A percentile compares a stretch with the other conserved stretches of the same genome.
Evolutionary conservation across 2,113 vertebrate genomes (phyloP).

Genomic region (Aramus guarauna): DNA sequence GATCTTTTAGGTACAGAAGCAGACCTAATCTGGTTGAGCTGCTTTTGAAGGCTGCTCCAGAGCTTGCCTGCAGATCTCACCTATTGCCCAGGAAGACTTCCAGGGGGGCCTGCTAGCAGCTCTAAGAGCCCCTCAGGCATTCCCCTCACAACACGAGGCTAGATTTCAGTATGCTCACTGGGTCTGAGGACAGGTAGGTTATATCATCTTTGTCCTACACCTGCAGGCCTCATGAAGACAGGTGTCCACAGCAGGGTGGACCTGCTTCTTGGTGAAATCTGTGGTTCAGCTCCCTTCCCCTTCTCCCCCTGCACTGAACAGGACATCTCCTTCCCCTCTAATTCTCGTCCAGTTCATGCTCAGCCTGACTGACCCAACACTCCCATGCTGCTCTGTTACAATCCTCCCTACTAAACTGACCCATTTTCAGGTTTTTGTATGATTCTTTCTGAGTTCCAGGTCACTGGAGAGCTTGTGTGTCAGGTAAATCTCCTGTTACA

Average conservation of each 20-base stretch:
- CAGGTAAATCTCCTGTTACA: not conserved
- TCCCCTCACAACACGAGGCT: fast-evolving
- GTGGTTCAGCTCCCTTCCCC: not conserved
- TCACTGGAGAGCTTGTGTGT: not conserved
- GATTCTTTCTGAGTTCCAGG: not conserved
- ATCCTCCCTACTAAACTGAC: not conserved
- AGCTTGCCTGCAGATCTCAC: not conserved
- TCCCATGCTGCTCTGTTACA: not conserved
- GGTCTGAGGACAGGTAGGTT: not conserved
- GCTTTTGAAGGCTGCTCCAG: not conserved
- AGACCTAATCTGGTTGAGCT: not conserved
- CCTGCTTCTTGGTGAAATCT: not conserved
- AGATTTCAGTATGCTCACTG: not conserved
- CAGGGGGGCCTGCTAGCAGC: not conserved
- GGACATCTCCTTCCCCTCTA: not conserved
- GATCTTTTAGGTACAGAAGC: not conserved
- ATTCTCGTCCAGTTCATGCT: not conserved
- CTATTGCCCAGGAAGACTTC: not conserved
- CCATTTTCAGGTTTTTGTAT: not conserved
- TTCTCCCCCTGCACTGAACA: not conserved
- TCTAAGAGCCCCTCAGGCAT: not conserved
- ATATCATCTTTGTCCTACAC: not conserved
- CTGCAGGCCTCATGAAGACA: not conserved
- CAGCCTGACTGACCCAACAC: not conserved
- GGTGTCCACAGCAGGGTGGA: not conserved